Conservation (phyloP, 2,113 vertebrate genomes). For the crab-eating macaque (Macaca fascicularis) region T2T-MFA8v1.1 NC_088381.1:141371501-141372000, state of each 20-base stretch:
- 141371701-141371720: slow-evolving; percentile 29
- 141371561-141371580: neutral
- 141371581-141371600: slow-evolving; percentile 33
- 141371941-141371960: neutral
- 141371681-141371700: slow-evolving; percentile 53
- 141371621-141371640: neutral
- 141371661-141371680: neutral
- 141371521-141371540: neutral
- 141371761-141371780: slow-evolving; percentile 68
- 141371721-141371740: slow-evolving; percentile 69
- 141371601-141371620: slow-evolving; percentile 27
- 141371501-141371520: neutral
- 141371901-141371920: neutral
- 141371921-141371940: neutral
- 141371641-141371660: neutral
- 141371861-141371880: neutral
- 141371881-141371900: neutral
- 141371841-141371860: slow-evolving; percentile 42
- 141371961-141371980: neutral
- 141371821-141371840: neutral
- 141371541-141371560: neutral
- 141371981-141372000: neutral
- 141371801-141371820: slow-evolving; percentile 8
- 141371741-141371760: slow-evolving; percentile 75
- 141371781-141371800: slow-evolving; percentile 40